phyloP scores from a whole-genome alignment of 2,113 vertebrate species.

The Etia nguti region DNA sequence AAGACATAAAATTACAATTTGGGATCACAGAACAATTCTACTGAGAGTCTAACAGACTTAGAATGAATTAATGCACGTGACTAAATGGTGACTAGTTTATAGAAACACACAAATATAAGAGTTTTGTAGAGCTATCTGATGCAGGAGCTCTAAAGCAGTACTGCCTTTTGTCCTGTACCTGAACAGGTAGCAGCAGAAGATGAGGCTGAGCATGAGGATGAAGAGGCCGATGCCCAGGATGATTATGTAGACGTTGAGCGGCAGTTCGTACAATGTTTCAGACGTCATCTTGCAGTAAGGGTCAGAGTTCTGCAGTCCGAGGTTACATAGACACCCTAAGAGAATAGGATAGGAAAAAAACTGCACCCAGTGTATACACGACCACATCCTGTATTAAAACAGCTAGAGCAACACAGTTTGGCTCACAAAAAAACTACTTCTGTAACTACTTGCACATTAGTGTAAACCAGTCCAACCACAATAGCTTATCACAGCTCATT shows the following conservation, averaged over 20 bases:
- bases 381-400: not conserved
- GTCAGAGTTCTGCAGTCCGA: conserved; percentile 13
- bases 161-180: conserved; percentile 50
- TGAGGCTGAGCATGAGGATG: conserved; percentile 72
- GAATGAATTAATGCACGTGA: not conserved
- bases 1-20: not conserved
- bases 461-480: not conserved
- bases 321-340: conserved; percentile 56
- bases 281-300: conserved; percentile 61
- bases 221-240: conserved; percentile 74
- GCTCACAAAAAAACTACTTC: not conserved
- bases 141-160: not conserved
- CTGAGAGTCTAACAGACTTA: not conserved
- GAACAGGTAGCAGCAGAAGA: conserved; percentile 78
- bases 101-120: not conserved
- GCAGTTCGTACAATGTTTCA: conserved; percentile 59
- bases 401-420: not conserved
- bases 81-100: not conserved
- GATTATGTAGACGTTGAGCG: conserved; percentile 72
- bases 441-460: rapidly evolving
- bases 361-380: not conserved
- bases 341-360: not conserved
- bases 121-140: not conserved
- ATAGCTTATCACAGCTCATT: not conserved
- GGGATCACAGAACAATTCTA: not conserved